phyloP scores from a whole-genome alignment of 1,140 invertebrate genomes.

The Dryas iulia region DNA sequence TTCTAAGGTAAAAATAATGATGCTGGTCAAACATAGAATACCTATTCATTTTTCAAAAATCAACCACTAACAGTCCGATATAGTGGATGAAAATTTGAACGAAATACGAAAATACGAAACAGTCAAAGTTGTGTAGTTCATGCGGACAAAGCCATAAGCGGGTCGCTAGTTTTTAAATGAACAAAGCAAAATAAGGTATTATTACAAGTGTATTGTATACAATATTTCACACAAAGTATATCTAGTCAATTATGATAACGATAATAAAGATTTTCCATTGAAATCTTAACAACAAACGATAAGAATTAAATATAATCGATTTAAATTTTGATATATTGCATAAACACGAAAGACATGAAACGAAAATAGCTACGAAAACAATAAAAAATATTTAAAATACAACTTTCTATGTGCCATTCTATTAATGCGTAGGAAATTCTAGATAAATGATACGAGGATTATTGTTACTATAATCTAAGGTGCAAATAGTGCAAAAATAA shows the following conservation, averaged over 20 bases:
- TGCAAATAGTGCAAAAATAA: not conserved
- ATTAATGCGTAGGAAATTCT: not conserved
- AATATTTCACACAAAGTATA: not conserved
- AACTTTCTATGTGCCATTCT: not conserved
- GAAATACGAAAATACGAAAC: too few species aligned
- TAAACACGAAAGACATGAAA: not conserved
- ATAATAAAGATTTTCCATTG: conserved; percentile 10
- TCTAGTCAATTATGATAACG: conserved; percentile 7
- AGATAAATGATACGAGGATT: not conserved
- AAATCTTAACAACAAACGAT: not conserved
- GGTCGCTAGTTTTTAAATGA: not conserved
- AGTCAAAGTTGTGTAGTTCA: too few species aligned
- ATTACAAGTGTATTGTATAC: not conserved
- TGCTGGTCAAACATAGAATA: too few species aligned
- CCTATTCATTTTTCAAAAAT: too few species aligned
- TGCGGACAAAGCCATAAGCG: too few species aligned
- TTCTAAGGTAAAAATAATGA: too few species aligned
- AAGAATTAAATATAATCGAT: conserved; percentile 5
- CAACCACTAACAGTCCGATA: too few species aligned
- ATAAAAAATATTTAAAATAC: too few species aligned
- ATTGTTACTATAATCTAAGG: not conserved
- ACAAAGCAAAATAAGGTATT: not conserved
- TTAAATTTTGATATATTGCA: not conserved
- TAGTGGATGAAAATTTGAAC: too few species aligned
- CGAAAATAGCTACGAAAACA: not conserved